These are phyloP conservation scores for Loxodonta africana DNA, from an alignment of 2,113 vertebrate genomes.

Conservation along the genomic window DNA sequence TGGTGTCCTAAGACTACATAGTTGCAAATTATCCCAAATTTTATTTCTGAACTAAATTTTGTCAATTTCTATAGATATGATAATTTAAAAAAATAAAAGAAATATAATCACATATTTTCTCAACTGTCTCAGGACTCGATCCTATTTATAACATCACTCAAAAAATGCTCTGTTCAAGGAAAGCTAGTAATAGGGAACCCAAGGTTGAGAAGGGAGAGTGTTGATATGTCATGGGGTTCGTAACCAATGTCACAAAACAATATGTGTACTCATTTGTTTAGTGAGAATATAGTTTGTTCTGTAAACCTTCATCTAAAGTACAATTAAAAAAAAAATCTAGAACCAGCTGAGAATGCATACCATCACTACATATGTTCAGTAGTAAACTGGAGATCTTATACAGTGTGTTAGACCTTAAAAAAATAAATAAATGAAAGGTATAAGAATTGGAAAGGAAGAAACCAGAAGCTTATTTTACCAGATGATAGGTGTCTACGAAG, in stretches of 20 bases:
- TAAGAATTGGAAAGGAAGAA: not conserved
- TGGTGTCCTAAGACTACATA: not conserved
- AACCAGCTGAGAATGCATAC: not conserved
- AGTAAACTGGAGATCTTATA: not conserved
- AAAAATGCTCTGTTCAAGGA: not conserved
- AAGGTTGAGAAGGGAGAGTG: no score
- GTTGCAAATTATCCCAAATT: conserved; percentile 17
- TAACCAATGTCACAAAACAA: no score
- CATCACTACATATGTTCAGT: not conserved
- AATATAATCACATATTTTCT: not conserved
- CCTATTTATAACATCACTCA: not conserved
- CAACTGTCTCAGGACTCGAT: not conserved
- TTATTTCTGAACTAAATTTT: not conserved
- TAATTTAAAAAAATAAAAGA: not conserved
- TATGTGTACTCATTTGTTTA: no score
- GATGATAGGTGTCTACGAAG: not conserved
- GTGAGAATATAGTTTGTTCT: no score
- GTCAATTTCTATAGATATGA: not conserved
- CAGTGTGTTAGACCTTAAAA: not conserved
- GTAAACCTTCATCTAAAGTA: no score
- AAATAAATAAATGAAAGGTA: not conserved
- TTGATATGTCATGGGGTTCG: no score
- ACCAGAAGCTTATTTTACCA: not conserved
- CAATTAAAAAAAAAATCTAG: no score
- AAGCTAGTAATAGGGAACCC: no score